Percentiles rank a stretch among this genome's conserved stretches.
These are phyloP conservation scores for Papilio polytes DNA, from an alignment of 1,140 invertebrate genomes.

Conservation along the genomic window DNA sequence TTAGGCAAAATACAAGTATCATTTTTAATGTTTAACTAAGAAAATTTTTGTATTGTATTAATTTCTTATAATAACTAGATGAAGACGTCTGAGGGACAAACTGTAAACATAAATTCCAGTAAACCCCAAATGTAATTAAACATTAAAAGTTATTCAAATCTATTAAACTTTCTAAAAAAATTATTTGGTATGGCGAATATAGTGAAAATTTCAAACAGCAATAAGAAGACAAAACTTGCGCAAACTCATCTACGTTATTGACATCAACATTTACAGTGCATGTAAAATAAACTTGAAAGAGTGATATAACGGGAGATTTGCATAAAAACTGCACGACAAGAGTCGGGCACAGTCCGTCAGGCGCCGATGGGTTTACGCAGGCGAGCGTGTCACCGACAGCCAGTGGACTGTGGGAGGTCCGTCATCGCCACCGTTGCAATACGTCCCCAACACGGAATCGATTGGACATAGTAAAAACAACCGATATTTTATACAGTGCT, in stretches of 20 bases:
- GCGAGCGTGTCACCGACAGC: constrained; percentile 41
- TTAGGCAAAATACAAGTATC: not conserved
- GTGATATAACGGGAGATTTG: constrained; percentile 5
- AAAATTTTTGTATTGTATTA: no score
- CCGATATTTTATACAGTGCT: constrained; percentile 10
- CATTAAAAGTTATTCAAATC: no score
- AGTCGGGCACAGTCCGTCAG: constrained; percentile 14
- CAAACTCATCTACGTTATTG: not conserved
- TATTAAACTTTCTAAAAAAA: no score
- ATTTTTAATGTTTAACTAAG: not conserved
- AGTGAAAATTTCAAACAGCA: no score
- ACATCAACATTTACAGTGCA: not conserved
- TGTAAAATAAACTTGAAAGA: constrained; percentile 28
- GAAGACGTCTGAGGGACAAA: no score
- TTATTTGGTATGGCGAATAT: no score
- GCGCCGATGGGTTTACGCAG: constrained; percentile 36
- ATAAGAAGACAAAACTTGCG: not conserved
- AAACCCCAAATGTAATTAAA: no score
- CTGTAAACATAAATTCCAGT: no score
- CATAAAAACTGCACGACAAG: constrained; percentile 22
- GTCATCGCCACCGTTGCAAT: constrained; percentile 26
- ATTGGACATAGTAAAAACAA: constrained; percentile 33
- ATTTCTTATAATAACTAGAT: no score
- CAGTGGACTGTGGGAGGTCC: constrained; percentile 44
- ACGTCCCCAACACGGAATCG: constrained; percentile 1